These are phyloP conservation scores for Phlogophora meticulosa DNA, from an alignment of 2,888 invertebrate genomes.

Conservation along the genomic window DNA sequence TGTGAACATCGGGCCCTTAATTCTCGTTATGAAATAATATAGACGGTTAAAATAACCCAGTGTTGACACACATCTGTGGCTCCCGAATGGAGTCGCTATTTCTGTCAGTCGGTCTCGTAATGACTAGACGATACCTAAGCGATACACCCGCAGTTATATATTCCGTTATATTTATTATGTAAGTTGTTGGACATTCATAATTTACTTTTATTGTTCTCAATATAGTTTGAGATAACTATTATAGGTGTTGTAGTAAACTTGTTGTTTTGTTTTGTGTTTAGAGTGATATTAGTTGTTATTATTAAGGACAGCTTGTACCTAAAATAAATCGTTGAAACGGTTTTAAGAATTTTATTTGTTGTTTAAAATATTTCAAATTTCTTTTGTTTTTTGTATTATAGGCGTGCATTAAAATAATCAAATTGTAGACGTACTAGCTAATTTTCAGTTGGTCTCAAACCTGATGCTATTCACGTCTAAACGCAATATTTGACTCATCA, in stretches of 20 bases:
- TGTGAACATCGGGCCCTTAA: slow-evolving; percentile 67
- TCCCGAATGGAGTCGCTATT: slow-evolving; percentile 85
- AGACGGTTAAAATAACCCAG: slow-evolving; percentile 80
- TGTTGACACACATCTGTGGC: slow-evolving; percentile 88
- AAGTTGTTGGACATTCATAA: slow-evolving; percentile 34
- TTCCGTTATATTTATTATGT: slow-evolving; percentile 31
- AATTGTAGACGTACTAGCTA: slow-evolving; percentile 10
- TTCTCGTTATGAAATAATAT: slow-evolving; percentile 73
- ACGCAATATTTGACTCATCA: slow-evolving; percentile 24
- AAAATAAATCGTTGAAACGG: background rate
- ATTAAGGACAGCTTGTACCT: slow-evolving; percentile 1
- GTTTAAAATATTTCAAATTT: background rate
- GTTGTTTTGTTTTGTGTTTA: slow-evolving; percentile 5
- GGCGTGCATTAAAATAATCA: too few relatives aligned
- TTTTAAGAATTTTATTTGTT: background rate
- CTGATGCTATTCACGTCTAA: background rate
- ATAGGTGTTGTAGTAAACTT: background rate
- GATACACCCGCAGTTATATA: slow-evolving; percentile 49
- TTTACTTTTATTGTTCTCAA: slow-evolving; percentile 43
- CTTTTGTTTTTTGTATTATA: background rate
- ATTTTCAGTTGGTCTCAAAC: background rate
- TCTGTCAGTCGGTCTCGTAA: slow-evolving; percentile 82
- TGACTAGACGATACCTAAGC: slow-evolving; percentile 79
- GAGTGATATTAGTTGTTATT: slow-evolving; percentile 3
- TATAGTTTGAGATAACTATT: slow-evolving; percentile 21